Conservation (phyloP, 2,113 vertebrate genomes). For the Phasianus colchicus region DNA sequence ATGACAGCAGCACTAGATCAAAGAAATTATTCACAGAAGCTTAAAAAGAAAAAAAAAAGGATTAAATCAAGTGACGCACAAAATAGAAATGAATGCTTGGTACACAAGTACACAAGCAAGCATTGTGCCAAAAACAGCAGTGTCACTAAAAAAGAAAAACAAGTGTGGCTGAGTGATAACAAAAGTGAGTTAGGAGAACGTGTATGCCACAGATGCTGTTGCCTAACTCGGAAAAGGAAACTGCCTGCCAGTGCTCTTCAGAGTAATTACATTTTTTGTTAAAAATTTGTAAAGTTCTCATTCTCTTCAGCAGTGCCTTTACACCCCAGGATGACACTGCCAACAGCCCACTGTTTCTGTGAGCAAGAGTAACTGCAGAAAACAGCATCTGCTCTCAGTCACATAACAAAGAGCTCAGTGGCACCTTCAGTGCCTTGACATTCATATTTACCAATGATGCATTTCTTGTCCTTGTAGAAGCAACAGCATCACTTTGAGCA, state of each 20-base stretch:
- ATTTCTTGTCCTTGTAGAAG: background rate
- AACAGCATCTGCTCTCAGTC: background rate
- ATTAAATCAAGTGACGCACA: background rate
- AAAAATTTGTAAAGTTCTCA: background rate
- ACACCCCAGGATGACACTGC: background rate
- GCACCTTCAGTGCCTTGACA: background rate
- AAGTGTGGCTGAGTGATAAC: background rate
- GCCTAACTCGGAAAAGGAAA: background rate
- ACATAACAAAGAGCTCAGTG: background rate
- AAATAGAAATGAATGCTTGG: background rate
- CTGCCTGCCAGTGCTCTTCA: background rate
- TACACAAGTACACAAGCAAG: background rate
- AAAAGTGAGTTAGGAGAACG: background rate
- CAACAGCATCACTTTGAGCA: background rate
- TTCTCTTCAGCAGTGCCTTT: background rate
- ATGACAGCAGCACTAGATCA: background rate
- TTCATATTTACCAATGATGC: background rate
- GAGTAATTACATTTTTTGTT: background rate
- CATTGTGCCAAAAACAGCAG: background rate
- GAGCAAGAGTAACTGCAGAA: background rate
- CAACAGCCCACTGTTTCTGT: background rate
- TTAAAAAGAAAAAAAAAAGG: background rate
- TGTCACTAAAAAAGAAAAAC: background rate
- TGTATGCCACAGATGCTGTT: background rate
- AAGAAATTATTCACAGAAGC: conserved; percentile 25